A percentile compares a stretch with the other conserved stretches of the same genome.
Evolutionary conservation across 2,113 vertebrate species (phyloP).

Genomic region (Cololabis saira): DNA sequence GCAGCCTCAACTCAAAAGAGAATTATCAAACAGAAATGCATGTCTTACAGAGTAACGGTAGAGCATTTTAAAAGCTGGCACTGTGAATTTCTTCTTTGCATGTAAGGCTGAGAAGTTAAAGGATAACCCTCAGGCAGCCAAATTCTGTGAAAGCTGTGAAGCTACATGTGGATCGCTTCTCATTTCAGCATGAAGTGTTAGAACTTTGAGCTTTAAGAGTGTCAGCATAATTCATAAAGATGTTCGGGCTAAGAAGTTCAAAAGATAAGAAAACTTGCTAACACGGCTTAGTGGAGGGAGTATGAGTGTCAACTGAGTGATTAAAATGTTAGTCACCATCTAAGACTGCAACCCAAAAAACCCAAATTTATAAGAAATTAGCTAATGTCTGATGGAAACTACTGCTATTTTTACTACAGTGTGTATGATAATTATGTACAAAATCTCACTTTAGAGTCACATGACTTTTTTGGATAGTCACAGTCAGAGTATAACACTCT

Average conservation of each 20-base stretch:
- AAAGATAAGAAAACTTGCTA: constrained; percentile 30
- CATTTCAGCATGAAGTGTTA: constrained; percentile 38
- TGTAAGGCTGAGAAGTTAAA: constrained; percentile 39
- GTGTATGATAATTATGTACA: too few relatives aligned
- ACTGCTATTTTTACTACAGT: too few relatives aligned
- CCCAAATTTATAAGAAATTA: too few relatives aligned
- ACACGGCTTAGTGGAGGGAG: background rate
- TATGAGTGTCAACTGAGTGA: background rate
- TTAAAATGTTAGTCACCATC: background rate
- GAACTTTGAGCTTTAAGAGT: constrained; percentile 32
- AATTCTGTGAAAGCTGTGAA: constrained; percentile 47
- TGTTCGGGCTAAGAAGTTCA: constrained; percentile 27
- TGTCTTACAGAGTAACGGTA: constrained; percentile 51
- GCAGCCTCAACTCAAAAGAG: constrained; percentile 44
- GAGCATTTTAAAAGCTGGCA: constrained; percentile 15
- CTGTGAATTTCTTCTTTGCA: constrained; percentile 27
- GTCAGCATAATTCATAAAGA: constrained; percentile 59
- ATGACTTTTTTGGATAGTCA: too few relatives aligned
- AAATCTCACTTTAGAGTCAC: too few relatives aligned
- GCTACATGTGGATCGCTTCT: constrained; percentile 16
- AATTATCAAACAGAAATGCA: constrained; percentile 59
- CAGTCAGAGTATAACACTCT: too few relatives aligned
- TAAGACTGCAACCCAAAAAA: constrained; percentile 4
- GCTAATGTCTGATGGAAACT: too few relatives aligned
- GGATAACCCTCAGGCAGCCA: constrained; percentile 32